These are phyloP conservation scores for Odontamblyopus lacepedii DNA, from an alignment of 2,797 vertebrate species.

Conservation along the genomic window DNA sequence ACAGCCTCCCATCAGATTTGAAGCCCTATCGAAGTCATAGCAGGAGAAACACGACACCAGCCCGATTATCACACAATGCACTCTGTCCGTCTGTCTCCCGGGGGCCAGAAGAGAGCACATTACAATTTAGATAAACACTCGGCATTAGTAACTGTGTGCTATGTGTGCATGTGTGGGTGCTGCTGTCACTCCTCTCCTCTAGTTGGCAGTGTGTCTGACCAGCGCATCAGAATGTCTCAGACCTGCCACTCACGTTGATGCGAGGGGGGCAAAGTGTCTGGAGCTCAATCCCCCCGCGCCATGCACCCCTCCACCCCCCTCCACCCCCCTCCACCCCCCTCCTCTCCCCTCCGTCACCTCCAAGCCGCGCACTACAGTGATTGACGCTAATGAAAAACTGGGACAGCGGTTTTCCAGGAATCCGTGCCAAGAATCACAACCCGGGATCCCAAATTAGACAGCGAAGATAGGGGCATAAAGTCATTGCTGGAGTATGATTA, in stretches of 20 bases:
- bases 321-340: conserved; percentile 8
- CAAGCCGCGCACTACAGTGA: conserved; percentile 61
- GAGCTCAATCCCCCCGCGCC: conserved; percentile 62
- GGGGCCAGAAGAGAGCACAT: conserved; percentile 48
- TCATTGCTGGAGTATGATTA: conserved; percentile 71
- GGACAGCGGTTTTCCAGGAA: conserved; percentile 68
- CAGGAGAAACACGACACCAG: conserved; percentile 51
- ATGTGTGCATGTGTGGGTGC: conserved; percentile 27
- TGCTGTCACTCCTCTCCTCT: conserved; percentile 54
- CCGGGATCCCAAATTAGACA: conserved; percentile 61
- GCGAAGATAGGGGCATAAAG: conserved; percentile 66
- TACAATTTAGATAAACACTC: conserved; percentile 62
- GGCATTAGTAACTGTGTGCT: conserved; percentile 40
- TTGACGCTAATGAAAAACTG: conserved; percentile 83
- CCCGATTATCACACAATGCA: conserved; percentile 61
- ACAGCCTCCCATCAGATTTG: conserved; percentile 50
- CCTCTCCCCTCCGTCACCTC: conserved; percentile 37
- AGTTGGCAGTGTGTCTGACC: conserved; percentile 66
- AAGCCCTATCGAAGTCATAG: conserved; percentile 50
- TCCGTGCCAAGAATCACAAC: conserved; percentile 65
- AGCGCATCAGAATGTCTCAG: conserved; percentile 57
- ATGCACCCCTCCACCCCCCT: not conserved
- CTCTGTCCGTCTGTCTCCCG: conserved; percentile 50
- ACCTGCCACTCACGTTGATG: conserved; percentile 75
- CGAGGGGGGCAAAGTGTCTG: conserved; percentile 77